Base-by-base conservation (phyloP, 2,113 vertebrate genomes). In the Hyperopisus bebe region DNA sequence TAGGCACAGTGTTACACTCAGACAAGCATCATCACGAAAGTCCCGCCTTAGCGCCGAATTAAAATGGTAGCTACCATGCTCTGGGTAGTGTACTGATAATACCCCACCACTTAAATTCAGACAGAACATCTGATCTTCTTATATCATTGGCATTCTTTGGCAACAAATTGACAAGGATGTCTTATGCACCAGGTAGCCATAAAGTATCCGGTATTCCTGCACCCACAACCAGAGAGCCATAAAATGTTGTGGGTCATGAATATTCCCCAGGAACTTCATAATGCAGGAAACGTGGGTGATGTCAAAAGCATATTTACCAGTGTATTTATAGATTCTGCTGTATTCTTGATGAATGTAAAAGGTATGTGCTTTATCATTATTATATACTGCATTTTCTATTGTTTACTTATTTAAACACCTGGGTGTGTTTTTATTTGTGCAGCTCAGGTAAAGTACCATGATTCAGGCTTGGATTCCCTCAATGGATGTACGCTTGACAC, bases 41-140 rank as follows among this genome's bases (percentile, higher is more conserved):
- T 47, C n/a, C 13, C 11, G 5, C 39, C 11, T 55, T 11, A 24
- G 31, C 50, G 24, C 31, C 53, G 35, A 19, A 44, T 35, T 53
- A 19, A 89, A 80, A 82, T 8, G 48, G 5, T 17, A 89, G 15
- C n/a, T 31, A 31, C 53, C 88, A 89, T 62, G 74, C 74, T 77
- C 17, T 15, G 82, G 0, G 58, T 15, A 17, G 10, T 77, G 46
- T 44, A 89, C 77, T 85, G 82, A 83, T 62, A 9, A 51, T 70
- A 39, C 42, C 70, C 51, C 74, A 74, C 87, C 24, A 82, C 62
- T 19, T 53, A 58, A 88, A 87, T 92, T 90, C 90, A 48, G 80
- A 19, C 51, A 70, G 27, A 77, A 4, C 3, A 0, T 27, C 19
- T n/a, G 89, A 48, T 80, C 2, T 0, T 11, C 0, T n/a, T 10